Conservation (phyloP, 2,113 vertebrate species). For the Syrrhaptes paradoxus region DNA sequence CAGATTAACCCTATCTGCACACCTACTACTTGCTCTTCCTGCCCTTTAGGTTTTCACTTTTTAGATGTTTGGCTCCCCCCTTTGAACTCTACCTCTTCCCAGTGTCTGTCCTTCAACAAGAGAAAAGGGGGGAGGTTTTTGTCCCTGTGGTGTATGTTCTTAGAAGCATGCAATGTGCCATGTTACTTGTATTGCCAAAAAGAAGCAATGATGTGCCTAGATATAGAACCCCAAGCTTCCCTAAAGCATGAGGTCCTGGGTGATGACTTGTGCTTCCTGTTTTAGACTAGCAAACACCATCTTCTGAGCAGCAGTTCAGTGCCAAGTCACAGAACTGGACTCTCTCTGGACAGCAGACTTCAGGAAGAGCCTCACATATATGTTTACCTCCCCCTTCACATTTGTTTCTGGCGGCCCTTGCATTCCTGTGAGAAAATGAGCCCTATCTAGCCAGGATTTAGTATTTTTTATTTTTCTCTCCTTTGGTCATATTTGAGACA, state of each 20-base stretch:
- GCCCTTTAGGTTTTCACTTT: not conserved
- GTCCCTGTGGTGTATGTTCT: not conserved
- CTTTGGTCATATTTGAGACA: not conserved
- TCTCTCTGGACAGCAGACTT: not conserved
- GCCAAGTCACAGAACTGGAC: not conserved
- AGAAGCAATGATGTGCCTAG: rapidly evolving
- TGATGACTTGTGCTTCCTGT: not conserved
- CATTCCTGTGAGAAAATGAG: not conserved
- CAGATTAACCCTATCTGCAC: not conserved
- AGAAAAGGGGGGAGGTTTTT: not conserved
- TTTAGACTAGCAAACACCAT: not conserved
- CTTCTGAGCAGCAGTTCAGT: not conserved
- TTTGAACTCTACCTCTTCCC: not conserved
- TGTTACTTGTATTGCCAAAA: not conserved
- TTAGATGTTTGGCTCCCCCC: not conserved
- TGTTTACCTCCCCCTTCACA: not conserved
- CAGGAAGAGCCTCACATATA: not conserved
- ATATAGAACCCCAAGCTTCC: not conserved
- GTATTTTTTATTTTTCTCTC: not conserved
- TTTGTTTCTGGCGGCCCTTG: not conserved
- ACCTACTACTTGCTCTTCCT: not conserved
- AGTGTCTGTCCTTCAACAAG: not conserved
- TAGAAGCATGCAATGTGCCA: not conserved
- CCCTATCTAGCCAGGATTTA: not conserved
- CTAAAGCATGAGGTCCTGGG: not conserved